Evolutionary conservation across 2,113 vertebrate species (phyloP), one percentile per base, ranked within the genome.

Genomic region (Phaethornis superciliosus): DNA sequence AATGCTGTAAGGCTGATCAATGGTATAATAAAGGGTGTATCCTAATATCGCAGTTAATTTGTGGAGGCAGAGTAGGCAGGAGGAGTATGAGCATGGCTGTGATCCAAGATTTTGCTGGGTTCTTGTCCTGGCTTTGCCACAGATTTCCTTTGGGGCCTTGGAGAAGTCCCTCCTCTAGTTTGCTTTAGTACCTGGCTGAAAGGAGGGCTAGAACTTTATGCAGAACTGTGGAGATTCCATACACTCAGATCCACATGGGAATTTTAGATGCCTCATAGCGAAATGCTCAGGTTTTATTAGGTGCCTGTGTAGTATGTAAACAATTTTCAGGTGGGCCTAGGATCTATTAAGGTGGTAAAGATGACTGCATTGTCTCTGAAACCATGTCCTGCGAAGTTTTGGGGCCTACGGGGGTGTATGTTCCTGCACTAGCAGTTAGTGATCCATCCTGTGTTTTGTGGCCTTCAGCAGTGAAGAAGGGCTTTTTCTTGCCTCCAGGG

Each of bases 1-100:
- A 94, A 89, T 80, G 72, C 94, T 85, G 32, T 67, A 49, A 90
- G 76, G 24, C 82, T 93, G 76, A 88, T 94, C 91, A 94, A 59
- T 92, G 52, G 83, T 75, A 92, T 92, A 92, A 93, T 88, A 90
- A 89, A 92, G 91, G 80, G 90, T 89, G 80, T 93, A 90, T 90
- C 81, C 77, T 90, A 84, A 46, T 89, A 90, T 80, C 77, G 93
- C 21, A 64, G 60, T 79, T 94, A 78, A 95, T 94, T 88, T 95
- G 88, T 76, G 81, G 93, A 80, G 68, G 82, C 70, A 88, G 63
- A 85, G 80, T 84, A 80, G 76, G 87, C 76, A 85, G 58, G 60
- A 95, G 79, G 44, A 93, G 16, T 93, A 74, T 17, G 46, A 82
- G 82, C 5, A 8, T 77, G 65, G 30, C 44, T 72, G 63, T 40